Evolutionary conservation across 2,888 invertebrate species (phyloP), one percentile per base, ranked within the genome.

Genomic region (Heliconius ethilla): DNA sequence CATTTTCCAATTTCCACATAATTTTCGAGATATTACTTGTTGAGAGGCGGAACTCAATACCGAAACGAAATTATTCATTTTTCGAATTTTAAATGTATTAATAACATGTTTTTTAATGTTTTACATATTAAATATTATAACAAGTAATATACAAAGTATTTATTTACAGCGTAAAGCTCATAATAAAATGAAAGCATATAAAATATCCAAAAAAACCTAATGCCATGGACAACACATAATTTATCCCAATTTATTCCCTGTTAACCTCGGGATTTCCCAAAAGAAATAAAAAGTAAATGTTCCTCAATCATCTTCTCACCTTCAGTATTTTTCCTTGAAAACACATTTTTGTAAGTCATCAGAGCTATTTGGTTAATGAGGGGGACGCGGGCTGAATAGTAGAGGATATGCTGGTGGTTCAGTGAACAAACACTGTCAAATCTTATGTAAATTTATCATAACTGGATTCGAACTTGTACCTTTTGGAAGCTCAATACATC

Each of bases 311-410:
- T 69, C 40, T 67, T 15, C 70, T 22, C 55, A 55, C 55, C 33
- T 55, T 70, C 27, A 45, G 18, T 55, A 55, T 70, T 70, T 55
- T 70, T 55, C 7, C 51, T 55, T 13, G 45, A 27, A 27, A 70
- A 51, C 29, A 51, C 27, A 70, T 22, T 70, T 70, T 51, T 67
- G 29, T 70, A 29, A 45, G 22, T 70, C 70, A 70, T 70, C 70
- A 70, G 55, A 55, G 70, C 18, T 4, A 55, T 72, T 72, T 10
- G 33, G 29, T 22, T 72, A 55, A 72, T 72, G 55, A 72, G 13
- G 13, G 33, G 70, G 29, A 29, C 45, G 51, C 27, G 22, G 70
- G 55, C 7, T 72, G 55, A n/a, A 72, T 55, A 29, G 70, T 11
- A n/a, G 15, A 33, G 29, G 29, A 5, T 15, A 18, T 9, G 55